Percentiles rank a stretch among this genome's conserved stretches.
Conservation (phyloP, 2,888 invertebrate species). For the Scaptomyza cyrtandrae region DNA sequence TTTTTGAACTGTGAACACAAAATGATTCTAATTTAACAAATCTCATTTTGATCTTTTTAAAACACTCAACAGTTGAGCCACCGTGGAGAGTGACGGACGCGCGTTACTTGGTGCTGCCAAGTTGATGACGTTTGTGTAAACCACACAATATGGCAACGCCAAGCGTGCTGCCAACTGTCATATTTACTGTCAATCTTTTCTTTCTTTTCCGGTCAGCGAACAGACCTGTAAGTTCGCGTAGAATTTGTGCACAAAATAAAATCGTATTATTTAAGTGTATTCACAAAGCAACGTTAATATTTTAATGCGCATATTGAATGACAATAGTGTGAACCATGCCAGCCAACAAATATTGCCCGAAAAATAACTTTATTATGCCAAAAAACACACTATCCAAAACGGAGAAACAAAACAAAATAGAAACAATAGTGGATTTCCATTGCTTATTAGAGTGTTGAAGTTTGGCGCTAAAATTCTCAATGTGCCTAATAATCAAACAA, state of each 20-base stretch:
- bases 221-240: constrained; percentile 83
- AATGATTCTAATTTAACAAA: neutral
- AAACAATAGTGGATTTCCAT: neutral
- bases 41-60: neutral
- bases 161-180: constrained; percentile 53
- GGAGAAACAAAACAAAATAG: constrained; percentile 48
- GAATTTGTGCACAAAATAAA: constrained; percentile 51
- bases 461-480: constrained; percentile 3
- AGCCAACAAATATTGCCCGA: constrained; percentile 24
- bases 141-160: constrained; percentile 39
- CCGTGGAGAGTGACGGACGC: neutral
- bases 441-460: neutral
- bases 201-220: constrained; percentile 84
- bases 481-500: constrained; percentile 15
- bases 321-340: constrained; percentile 21
- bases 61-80: constrained; percentile 19
- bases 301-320: constrained; percentile 10
- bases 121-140: neutral
- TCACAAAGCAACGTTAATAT: constrained; percentile 45
- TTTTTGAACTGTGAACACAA: neutral
- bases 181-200: constrained; percentile 78
- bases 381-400: constrained; percentile 7
- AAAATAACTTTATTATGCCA: neutral
- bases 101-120: constrained; percentile 17
- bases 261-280: constrained; percentile 68